Evolutionary conservation across 2,888 invertebrate genomes (phyloP).

Genomic region (Apotomis capreana): DNA sequence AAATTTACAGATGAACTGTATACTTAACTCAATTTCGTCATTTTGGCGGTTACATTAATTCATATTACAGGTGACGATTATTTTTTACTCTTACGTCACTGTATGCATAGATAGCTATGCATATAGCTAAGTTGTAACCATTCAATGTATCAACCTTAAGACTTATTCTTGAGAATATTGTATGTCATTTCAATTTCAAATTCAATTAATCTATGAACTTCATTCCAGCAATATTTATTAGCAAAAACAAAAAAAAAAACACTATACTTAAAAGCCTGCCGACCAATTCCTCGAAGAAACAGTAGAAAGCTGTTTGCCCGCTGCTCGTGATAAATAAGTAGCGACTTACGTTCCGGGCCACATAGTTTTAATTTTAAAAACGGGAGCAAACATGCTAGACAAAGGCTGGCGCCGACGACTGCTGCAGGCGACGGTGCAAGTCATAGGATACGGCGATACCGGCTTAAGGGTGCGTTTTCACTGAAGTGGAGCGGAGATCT

Average conservation of each 20-base stretch:
- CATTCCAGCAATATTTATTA: neutral
- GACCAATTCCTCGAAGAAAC: slow-evolving; percentile 9
- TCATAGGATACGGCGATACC: slow-evolving; percentile 39
- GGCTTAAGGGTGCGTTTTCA: neutral
- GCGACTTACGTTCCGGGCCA: slow-evolving; percentile 69
- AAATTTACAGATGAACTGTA: no score
- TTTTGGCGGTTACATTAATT: no score
- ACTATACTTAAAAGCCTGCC: neutral
- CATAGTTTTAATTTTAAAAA: slow-evolving; percentile 82
- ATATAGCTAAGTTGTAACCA: no score
- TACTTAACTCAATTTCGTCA: no score
- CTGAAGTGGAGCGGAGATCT: no score
- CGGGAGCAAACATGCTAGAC: slow-evolving; percentile 78
- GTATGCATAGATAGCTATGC: no score
- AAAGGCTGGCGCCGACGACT: slow-evolving; percentile 66
- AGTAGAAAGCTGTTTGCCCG: slow-evolving; percentile 4
- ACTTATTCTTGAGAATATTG: no score
- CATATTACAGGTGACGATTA: no score
- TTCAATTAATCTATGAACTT: no score
- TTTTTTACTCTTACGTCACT: no score
- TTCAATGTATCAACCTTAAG: no score
- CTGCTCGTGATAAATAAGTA: slow-evolving; percentile 34
- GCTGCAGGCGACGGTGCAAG: slow-evolving; percentile 44
- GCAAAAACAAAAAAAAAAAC: neutral
- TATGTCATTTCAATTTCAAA: no score